Percentiles rank a stretch among this genome's conserved stretches.
Evolutionary conservation across 2,888 invertebrate species (phyloP).

Genomic region (Eulithis prunata): DNA sequence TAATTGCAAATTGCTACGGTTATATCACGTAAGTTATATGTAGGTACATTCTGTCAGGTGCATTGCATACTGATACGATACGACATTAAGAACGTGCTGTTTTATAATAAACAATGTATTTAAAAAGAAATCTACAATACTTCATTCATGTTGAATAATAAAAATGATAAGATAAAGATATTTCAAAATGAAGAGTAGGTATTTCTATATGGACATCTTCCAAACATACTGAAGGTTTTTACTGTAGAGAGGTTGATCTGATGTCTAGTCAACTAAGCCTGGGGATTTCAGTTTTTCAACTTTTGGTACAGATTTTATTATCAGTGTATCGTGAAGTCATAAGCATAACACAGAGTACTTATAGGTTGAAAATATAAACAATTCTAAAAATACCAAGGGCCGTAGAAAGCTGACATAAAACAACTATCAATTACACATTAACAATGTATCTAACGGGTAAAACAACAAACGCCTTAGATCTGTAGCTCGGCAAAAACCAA

Average conservation of each 20-base stretch:
- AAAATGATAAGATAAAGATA: not conserved
- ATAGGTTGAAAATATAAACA: not conserved
- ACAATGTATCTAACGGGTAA: constrained; percentile 31
- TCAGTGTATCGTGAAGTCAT: no score
- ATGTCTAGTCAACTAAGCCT: no score
- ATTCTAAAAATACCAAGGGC: not conserved
- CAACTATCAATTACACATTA: constrained; percentile 14
- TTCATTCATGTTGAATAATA: not conserved
- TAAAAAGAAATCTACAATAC: constrained; percentile 1
- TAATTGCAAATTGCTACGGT: constrained; percentile 10
- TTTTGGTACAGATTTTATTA: no score
- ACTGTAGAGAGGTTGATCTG: no score
- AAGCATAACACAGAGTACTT: no score
- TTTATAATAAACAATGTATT: constrained; percentile 13
- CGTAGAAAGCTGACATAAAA: constrained; percentile 2
- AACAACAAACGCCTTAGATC: constrained; percentile 33
- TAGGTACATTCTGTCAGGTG: constrained; percentile 19
- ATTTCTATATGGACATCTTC: not conserved
- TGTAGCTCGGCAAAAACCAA: constrained; percentile 34
- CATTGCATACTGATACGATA: constrained; percentile 22
- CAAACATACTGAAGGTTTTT: no score
- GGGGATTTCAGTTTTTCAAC: no score
- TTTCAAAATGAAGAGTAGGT: not conserved
- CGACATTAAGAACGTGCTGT: constrained; percentile 21
- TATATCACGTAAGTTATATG: constrained; percentile 15